Percentiles rank a stretch among this genome's conserved stretches.
phyloP scores from a whole-genome alignment of 2,797 vertebrate species.

The Enteromius afrohamiltoni region DNA sequence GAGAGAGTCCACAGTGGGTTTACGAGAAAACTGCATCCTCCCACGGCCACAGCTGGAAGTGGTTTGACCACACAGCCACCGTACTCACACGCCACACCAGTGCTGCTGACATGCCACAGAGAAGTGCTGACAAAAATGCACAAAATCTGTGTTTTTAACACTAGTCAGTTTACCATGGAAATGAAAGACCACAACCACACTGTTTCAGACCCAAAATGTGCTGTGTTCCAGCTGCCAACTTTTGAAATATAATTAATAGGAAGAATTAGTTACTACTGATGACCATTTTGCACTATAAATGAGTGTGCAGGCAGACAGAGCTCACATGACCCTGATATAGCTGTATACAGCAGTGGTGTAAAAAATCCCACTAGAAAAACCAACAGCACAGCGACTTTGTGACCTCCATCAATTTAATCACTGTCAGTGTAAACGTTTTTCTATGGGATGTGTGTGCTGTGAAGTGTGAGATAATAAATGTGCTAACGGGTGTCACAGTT shows the following conservation, averaged over 20 bases:
- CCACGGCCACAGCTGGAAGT: conserved; percentile 24
- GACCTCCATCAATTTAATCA: conserved; percentile 10
- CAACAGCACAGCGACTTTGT: neutral
- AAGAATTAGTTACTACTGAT: neutral
- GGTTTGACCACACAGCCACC: conserved; percentile 3
- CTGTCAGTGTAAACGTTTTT: no score
- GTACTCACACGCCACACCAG: neutral
- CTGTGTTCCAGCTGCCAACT: neutral
- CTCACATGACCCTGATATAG: neutral
- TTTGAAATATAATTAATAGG: neutral
- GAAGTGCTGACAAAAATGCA: conserved; percentile 16
- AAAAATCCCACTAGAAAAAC: neutral
- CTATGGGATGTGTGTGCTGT: neutral
- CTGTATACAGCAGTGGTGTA: neutral
- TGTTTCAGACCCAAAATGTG: neutral
- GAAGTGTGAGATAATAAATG: neutral
- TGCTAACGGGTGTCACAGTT: neutral
- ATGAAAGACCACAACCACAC: neutral
- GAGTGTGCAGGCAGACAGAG: neutral
- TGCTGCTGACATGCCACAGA: neutral
- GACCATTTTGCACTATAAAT: neutral
- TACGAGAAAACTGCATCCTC: conserved; percentile 1
- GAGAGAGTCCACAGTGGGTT: neutral
- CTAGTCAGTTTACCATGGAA: neutral
- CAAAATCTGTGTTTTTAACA: neutral